Conservation (phyloP, 2,888 invertebrate species). For the Drepanosiphum platanoidis region DNA sequence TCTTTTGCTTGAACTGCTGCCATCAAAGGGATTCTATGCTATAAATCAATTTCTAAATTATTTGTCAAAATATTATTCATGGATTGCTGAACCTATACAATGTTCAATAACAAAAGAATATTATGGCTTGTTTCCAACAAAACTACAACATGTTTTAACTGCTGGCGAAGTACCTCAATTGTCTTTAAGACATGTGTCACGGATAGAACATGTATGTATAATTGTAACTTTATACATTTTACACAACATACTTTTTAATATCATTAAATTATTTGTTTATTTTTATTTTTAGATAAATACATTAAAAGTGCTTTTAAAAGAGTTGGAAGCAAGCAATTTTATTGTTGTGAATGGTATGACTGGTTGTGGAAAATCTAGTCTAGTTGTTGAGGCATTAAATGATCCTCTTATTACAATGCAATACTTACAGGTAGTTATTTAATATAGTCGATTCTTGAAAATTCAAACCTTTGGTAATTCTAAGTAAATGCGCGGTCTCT, state of each 20-base stretch:
- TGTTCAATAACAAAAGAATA: slow-evolving; percentile 33
- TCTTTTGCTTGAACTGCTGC: slow-evolving; percentile 62
- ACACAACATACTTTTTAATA: too few species aligned
- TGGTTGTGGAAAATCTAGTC: slow-evolving; percentile 79
- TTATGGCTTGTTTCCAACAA: slow-evolving; percentile 5
- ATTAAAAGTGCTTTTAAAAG: slow-evolving; percentile 69
- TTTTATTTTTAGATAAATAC: slow-evolving; percentile 66
- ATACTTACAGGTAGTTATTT: slow-evolving; percentile 69
- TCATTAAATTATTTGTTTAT: slow-evolving; percentile 8
- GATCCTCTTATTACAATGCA: slow-evolving; percentile 69
- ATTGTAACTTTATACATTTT: not conserved
- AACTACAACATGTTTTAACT: slow-evolving; percentile 66
- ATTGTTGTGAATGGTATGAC: slow-evolving; percentile 78
- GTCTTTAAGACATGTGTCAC: slow-evolving; percentile 71
- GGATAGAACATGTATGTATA: slow-evolving; percentile 69
- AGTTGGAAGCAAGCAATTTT: slow-evolving; percentile 71
- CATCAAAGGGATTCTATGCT: slow-evolving; percentile 50
- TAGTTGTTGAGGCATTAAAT: slow-evolving; percentile 73
- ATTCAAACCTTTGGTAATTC: too few species aligned
- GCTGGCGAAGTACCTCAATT: slow-evolving; percentile 72
- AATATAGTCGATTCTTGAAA: too few species aligned
- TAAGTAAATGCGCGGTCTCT: too few species aligned
- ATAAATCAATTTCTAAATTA: slow-evolving; percentile 60
- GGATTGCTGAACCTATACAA: slow-evolving; percentile 61
- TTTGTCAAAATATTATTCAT: slow-evolving; percentile 63